Evolutionary conservation across 2,113 vertebrate species (phyloP).

Genomic region (Lasiurus cinereus): DNA sequence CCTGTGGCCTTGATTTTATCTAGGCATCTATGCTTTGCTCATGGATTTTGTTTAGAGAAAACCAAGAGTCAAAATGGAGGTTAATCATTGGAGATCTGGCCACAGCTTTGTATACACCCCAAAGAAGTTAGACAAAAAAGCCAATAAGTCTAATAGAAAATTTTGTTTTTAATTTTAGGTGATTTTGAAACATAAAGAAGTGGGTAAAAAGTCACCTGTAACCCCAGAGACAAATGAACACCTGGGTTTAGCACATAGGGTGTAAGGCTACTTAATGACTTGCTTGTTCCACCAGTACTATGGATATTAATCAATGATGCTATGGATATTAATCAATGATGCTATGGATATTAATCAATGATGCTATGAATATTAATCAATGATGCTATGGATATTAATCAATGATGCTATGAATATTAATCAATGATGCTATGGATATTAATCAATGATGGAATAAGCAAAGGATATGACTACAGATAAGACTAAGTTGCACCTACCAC

Average conservation of each 20-base stretch:
- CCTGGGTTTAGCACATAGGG: background rate
- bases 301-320: background rate
- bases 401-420: too few species aligned
- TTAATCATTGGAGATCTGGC: background rate
- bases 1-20: background rate
- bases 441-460: background rate
- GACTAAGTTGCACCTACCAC: conserved; percentile 84
- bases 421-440: too few species aligned
- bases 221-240: background rate
- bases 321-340: too few species aligned
- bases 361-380: background rate
- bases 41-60: background rate
- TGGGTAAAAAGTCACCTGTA: background rate
- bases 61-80: background rate
- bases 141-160: background rate
- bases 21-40: background rate
- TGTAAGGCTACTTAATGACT: too few species aligned
- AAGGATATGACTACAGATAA: background rate
- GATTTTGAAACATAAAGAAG: background rate
- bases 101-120: background rate
- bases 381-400: too few species aligned
- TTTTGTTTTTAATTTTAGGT: background rate
- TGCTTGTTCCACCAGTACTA: background rate
- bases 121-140: background rate
- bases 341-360: too few species aligned